Evolutionary conservation across 2,888 invertebrate species (phyloP), one percentile per base, ranked within the genome.

Genomic region (Beris chalybata): DNA sequence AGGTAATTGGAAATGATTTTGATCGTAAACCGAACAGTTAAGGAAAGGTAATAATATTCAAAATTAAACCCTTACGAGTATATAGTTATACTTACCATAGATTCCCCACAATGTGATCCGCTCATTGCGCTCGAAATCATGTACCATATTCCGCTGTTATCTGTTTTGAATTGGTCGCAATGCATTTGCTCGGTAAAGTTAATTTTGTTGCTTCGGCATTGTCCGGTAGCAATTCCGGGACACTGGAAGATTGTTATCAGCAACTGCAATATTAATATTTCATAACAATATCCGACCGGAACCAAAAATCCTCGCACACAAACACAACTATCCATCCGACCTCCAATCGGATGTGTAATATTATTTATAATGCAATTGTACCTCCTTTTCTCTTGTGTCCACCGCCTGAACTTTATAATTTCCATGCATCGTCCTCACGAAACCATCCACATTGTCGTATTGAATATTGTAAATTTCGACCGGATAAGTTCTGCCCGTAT

Each of bases 91-190:
- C 75, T 64, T 69, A 70, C 71, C 29, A 22, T 68, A 31, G 67
- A 67, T 43, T 71, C 69, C 47, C 73, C 73, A 69, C 73, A 74
- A 63, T 71, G 71, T 64, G 73, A 71, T 55, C 71, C 70, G 45
- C 50, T 65, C 71, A 71, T 71, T 0, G 69, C 69, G 53, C 67
- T 67, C 1, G 71, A 65, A 5, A 72, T 12, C 70, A 72, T 70
- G 47, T 66, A 53, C 71, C 72, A 72, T 57, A 71, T 67, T 58
- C 72, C 72, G 29, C 66, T 59, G 43, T 67, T 43, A 32, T 71
- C 71, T 32, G 55, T 57, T 50, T 53, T 52, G 45, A 72, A 70
- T 47, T 69, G 59, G 0, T 69, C 68, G 58, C 72, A 72, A 65
- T 70, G 69, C 5, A 72, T 30, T 4, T 66, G 66, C 15, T 63